These are phyloP conservation scores for Diplazon laetatorius DNA, from an alignment of 2,888 invertebrate species.

Conservation along the genomic window DNA sequence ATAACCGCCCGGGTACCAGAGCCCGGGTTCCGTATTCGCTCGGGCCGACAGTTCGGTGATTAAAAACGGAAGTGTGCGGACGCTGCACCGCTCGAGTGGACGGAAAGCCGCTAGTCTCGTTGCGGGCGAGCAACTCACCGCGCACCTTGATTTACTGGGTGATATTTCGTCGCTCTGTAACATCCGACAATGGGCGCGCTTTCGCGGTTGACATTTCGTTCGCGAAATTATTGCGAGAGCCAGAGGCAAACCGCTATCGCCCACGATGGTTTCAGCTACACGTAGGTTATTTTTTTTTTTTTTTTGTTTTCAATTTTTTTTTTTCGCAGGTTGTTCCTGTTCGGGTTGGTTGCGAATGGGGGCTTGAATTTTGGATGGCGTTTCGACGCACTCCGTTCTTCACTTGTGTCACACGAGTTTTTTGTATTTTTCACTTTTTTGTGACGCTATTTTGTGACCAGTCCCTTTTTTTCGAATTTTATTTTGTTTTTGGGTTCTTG, in stretches of 20 bases:
- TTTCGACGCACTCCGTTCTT: slow-evolving; percentile 49
- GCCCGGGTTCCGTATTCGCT: slow-evolving; percentile 52
- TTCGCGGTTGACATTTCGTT: slow-evolving; percentile 81
- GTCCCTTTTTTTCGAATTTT: slow-evolving; percentile 35
- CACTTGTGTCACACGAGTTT: slow-evolving; percentile 20
- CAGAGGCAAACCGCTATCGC: slow-evolving; percentile 10
- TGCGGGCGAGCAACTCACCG: slow-evolving; percentile 32
- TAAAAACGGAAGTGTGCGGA: slow-evolving; percentile 77
- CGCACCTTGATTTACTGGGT: slow-evolving; percentile 73
- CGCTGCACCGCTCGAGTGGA: slow-evolving; percentile 68
- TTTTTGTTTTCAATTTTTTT: no score
- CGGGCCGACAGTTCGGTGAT: slow-evolving; percentile 70
- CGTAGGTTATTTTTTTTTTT: slow-evolving; percentile 35
- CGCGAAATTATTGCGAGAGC: slow-evolving; percentile 66
- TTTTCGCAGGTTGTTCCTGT: no score
- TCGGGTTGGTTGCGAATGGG: no score
- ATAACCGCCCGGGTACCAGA: slow-evolving; percentile 10
- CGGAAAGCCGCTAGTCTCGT: slow-evolving; percentile 62
- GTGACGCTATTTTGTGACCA: no score
- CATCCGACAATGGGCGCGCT: slow-evolving; percentile 80
- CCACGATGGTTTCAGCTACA: slow-evolving; percentile 22
- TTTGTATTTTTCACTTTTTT: slow-evolving; percentile 9
- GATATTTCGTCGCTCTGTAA: slow-evolving; percentile 80
- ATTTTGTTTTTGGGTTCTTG: slow-evolving; percentile 10
- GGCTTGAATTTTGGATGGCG: slow-evolving; percentile 30